Base-by-base conservation (phyloP, 2,113 vertebrate species). In the Microcebus tavaratra region DNA sequence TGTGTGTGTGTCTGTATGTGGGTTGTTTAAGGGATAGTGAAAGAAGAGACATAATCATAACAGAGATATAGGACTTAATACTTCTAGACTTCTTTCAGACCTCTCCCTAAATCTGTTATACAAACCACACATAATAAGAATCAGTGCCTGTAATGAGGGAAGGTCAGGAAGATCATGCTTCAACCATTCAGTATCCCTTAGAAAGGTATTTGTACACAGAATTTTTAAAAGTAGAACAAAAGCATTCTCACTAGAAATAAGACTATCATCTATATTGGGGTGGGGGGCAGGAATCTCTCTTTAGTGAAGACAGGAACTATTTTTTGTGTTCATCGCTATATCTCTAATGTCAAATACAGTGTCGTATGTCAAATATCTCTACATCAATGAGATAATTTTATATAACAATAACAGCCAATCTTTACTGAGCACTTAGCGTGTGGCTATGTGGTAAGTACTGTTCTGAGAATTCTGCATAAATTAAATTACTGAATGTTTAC, bases 221-320 rank as follows among this genome's bases (percentile, higher is more conserved):
- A 75, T 42, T 84, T 82, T 76, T 14, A 23, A 87, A 91, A 79
- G 36, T 14, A 96, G 68, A 90, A 87, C 23, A 96, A 73, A 86
- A 88, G 6, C 42, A 53, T 79, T 25, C 29, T 88, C 20, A 65
- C 36, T 31, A 88, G 18, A 93, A 92, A 67, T 76, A 86, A 82
- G 18, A 73, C 48, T 8, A 27, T 48, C 27, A 29, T 59, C 61
- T 34, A 92, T 72, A 45, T 50, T 12, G 6, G 31, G 18, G 55
- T 1, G 55, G 63, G 63, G 63, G 13, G 29, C 5, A 14, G 21
- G 65, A 88, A 78, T 48, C 12, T 31, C 3, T 90, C 65, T 36
- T 82, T 14, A 50, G 2, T 73, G 61, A 79, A 78, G 34, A 72
- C 4, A 39, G 45, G 21, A 36, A 68, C 11, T 55, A 23, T 29